These are phyloP conservation scores for Callospermophilus lateralis DNA, from an alignment of 2,113 vertebrate genomes.

Conservation along the genomic window DNA sequence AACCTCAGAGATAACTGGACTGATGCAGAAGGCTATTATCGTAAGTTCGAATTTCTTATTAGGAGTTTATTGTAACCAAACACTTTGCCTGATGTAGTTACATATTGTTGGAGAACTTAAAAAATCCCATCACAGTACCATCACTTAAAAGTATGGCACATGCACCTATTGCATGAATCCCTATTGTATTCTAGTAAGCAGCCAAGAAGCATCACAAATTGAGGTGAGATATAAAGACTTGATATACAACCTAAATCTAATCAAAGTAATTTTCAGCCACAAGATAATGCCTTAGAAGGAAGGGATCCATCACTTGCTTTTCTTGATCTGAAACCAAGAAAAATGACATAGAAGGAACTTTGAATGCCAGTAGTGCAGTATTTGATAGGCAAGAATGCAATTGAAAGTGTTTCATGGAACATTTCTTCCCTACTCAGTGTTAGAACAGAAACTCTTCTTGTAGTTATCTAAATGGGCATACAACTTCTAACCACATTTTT, in stretches of 20 bases:
- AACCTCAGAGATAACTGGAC: constrained; percentile 99
- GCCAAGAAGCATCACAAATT: background rate
- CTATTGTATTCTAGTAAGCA: background rate
- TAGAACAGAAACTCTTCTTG: background rate
- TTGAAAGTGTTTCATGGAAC: background rate
- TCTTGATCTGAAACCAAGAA: constrained; percentile 55
- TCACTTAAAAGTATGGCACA: background rate
- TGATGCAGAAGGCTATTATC: constrained; percentile 98
- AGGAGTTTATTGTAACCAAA: background rate
- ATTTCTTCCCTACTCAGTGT: background rate
- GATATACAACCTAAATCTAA: background rate
- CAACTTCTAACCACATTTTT: background rate
- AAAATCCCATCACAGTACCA: background rate
- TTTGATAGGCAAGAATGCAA: constrained; percentile 3
- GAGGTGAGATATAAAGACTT: background rate
- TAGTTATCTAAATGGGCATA: background rate
- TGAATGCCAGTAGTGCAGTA: background rate
- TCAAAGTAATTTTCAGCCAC: constrained; percentile 21
- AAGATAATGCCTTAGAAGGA: background rate
- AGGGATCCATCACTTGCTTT: background rate
- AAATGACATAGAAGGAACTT: background rate
- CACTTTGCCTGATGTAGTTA: fast-evolving
- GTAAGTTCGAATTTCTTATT: constrained; percentile 88
- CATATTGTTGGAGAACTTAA: background rate
- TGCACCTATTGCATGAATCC: background rate